Percentiles rank a stretch among this genome's conserved stretches.
Conservation (phyloP, 2,797 vertebrate genomes). For the Kryptolebias ocellatus region DNA sequence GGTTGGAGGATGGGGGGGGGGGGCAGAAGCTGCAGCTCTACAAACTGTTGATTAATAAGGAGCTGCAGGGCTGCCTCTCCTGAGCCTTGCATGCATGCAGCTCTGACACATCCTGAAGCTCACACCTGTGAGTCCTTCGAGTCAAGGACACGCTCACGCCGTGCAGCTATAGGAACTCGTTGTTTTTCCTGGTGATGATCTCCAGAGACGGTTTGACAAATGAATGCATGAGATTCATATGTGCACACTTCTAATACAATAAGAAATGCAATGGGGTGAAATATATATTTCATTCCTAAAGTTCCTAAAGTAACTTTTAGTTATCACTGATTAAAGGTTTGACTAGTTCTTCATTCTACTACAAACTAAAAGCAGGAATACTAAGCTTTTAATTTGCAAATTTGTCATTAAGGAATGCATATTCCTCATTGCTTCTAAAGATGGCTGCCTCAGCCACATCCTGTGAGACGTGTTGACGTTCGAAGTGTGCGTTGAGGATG, state of each 20-base stretch:
- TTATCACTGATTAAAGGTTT: constrained; percentile 7
- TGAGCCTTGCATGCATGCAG: constrained; percentile 40
- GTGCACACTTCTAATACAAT: constrained; percentile 17
- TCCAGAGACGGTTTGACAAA: constrained; percentile 41
- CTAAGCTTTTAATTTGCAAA: too few relatives aligned
- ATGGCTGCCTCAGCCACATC: too few relatives aligned
- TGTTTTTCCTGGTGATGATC: constrained; percentile 58
- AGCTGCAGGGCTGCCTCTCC: constrained; percentile 57
- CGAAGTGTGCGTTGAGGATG: too few relatives aligned
- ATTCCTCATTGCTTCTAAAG: too few relatives aligned
- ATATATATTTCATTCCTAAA: constrained; percentile 1
- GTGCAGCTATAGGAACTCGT: constrained; percentile 67
- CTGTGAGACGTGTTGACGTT: too few relatives aligned
- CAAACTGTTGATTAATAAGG: constrained; percentile 77
- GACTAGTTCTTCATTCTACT: not conserved
- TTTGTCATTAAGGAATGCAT: too few relatives aligned
- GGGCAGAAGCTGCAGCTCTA: constrained; percentile 31
- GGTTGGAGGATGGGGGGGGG: constrained; percentile 70
- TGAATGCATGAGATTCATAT: constrained; percentile 13
- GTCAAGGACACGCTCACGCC: constrained; percentile 71
- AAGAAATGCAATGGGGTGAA: constrained; percentile 18
- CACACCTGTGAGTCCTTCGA: constrained; percentile 59
- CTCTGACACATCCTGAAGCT: constrained; percentile 50
- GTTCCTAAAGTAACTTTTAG: constrained; percentile 3
- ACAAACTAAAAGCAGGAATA: not conserved